Conservation (phyloP, 2,113 vertebrate species). For the Nothocercus julius region DNA sequence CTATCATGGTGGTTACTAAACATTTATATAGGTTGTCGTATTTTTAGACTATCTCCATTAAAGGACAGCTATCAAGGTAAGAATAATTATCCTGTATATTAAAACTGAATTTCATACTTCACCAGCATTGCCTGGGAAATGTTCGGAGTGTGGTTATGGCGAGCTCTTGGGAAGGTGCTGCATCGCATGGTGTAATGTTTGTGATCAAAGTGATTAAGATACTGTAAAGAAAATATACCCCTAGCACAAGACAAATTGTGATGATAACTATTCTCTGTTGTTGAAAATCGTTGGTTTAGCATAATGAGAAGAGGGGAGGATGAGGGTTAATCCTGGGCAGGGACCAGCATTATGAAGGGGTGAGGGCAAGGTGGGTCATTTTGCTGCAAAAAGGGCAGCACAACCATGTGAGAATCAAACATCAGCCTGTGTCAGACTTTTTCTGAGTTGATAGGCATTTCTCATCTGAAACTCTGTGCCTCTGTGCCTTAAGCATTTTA, state of each 20-base stretch:
- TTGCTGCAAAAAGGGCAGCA: background rate
- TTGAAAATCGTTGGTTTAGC: background rate
- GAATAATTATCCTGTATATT: background rate
- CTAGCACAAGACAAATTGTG: background rate
- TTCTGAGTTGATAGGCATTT: background rate
- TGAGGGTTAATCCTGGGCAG: background rate
- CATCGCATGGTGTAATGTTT: background rate
- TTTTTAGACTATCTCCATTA: background rate
- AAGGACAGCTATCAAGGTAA: background rate
- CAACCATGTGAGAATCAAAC: background rate
- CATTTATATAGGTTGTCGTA: background rate
- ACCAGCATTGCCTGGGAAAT: background rate
- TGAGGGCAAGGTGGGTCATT: background rate
- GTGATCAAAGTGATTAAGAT: background rate
- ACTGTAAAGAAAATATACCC: background rate
- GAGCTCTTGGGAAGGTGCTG: background rate
- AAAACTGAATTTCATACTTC: background rate
- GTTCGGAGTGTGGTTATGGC: background rate
- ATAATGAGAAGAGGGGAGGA: background rate
- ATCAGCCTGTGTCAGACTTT: background rate
- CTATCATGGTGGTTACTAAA: background rate
- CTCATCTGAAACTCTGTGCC: background rate
- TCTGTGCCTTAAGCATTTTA: background rate
- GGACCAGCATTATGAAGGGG: background rate
- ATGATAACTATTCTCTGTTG: background rate